Base-by-base conservation (phyloP, 2,797 vertebrate genomes). In the Hemibagrus guttatus region DNA sequence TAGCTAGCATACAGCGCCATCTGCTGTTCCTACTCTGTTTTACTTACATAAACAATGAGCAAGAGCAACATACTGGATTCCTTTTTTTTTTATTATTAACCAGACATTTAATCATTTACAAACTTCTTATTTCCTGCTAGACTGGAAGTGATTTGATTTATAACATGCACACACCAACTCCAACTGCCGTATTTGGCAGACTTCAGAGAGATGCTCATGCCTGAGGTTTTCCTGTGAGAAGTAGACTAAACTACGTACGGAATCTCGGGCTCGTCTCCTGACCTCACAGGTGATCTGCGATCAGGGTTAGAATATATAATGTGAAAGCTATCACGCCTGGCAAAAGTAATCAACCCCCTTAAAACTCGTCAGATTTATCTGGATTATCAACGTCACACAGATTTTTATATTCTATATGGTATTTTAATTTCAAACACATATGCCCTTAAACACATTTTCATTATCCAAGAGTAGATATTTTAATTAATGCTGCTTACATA, bases 361-460 rank as follows among this genome's bases (percentile, higher is more conserved):
- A 64, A 64, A 64, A 35, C 6, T 35, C 28, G 35, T 35, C 16
- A 17, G 31, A 69, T 23, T 42, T 3, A 42, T 71, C 68, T 4
- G 21, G 35, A 23, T 11, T 39, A 42, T 21, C 19, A 72, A 5
- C 4, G 16, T 7, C 31, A 39, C 19, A 69, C 8, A 17, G 28
- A 31, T n/a, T n/a, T n/a, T n/a, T n/a, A 0, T 42, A 2, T 9
- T 21, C 3, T 0, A 1, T 1, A 0, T 17, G 21, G 7, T 11
- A 11, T 23, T 11, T 71, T 42, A 23, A 46, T 23, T 72, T 3
- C 21, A 72, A 72, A 46, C 69, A 12, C 46, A 26, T 39, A 69
- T 19, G 66, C 17, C 3, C 2, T 17, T 31, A 71, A 26, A 26
- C 0, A 2, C 13, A 26, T 49, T 26, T 74, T 42, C 16, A 42